These are phyloP conservation scores for Adrianichthys oophorus DNA, from an alignment of 2,797 vertebrate species.

Conservation along the genomic window DNA sequence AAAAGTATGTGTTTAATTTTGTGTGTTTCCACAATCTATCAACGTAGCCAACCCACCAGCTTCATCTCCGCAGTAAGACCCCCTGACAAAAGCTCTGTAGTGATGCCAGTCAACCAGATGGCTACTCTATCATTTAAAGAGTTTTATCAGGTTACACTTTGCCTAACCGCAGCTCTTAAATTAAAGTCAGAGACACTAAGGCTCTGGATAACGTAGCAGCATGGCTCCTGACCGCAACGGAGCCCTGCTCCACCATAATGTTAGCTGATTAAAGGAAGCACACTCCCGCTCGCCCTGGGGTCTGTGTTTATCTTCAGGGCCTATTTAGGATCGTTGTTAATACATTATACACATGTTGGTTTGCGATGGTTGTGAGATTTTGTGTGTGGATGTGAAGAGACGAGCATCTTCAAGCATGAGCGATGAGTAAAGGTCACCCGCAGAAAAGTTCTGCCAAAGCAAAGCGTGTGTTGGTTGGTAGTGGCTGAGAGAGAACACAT, in stretches of 20 bases:
- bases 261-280: slow-evolving; percentile 68
- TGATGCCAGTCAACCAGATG: slow-evolving; percentile 68
- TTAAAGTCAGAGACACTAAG: slow-evolving; percentile 74
- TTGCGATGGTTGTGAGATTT: too few species aligned
- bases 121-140: slow-evolving; percentile 79
- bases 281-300: slow-evolving; percentile 37
- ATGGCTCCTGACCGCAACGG: slow-evolving; percentile 59
- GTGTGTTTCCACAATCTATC: slow-evolving; percentile 56
- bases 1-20: slow-evolving; percentile 35
- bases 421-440: slow-evolving; percentile 42
- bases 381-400: slow-evolving; percentile 19
- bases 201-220: slow-evolving; percentile 60
- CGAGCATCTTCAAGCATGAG: slow-evolving; percentile 34
- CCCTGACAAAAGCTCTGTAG: slow-evolving; percentile 56
- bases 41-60: slow-evolving; percentile 55
- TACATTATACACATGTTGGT: slow-evolving; percentile 40
- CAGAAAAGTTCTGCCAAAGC: slow-evolving; percentile 54
- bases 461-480: slow-evolving; percentile 62
- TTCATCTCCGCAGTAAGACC: slow-evolving; percentile 56
- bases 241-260: slow-evolving; percentile 60
- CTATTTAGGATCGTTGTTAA: slow-evolving; percentile 45
- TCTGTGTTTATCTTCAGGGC: slow-evolving; percentile 64
- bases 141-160: slow-evolving; percentile 80
- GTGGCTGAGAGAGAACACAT: slow-evolving; percentile 53
- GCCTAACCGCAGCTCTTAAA: slow-evolving; percentile 73